These are phyloP conservation scores for Notolabrus celidotus DNA, from an alignment of 2,797 vertebrate genomes.

Conservation along the genomic window DNA sequence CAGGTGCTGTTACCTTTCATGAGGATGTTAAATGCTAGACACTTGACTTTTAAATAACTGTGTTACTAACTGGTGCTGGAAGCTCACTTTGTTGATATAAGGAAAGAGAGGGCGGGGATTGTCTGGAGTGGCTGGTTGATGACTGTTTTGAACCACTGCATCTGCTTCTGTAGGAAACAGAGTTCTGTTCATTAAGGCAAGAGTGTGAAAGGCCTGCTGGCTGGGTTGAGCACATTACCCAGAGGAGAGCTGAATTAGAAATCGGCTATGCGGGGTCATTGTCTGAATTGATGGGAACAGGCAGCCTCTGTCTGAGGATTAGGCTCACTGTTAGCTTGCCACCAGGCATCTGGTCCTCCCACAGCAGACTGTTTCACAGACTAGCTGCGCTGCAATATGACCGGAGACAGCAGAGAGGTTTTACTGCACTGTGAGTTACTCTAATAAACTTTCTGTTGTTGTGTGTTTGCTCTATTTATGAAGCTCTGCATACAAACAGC, in stretches of 20 bases:
- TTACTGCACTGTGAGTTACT: constrained; percentile 89
- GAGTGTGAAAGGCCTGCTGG: constrained; percentile 27
- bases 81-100: too few species aligned
- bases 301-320: constrained; percentile 80
- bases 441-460: constrained; percentile 26
- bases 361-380: constrained; percentile 73
- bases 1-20: too few species aligned
- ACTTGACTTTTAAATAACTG: too few species aligned
- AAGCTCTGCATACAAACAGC: neutral
- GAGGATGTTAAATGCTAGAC: too few species aligned
- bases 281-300: constrained; percentile 77
- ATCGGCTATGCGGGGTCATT: constrained; percentile 85
- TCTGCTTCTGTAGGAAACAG: constrained; percentile 12
- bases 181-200: constrained; percentile 28
- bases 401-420: constrained; percentile 88
- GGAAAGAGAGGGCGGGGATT: too few species aligned
- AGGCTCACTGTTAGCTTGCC: constrained; percentile 73
- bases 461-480: neutral
- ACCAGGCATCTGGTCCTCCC: constrained; percentile 79
- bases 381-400: constrained; percentile 80
- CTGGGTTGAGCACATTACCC: constrained; percentile 67
- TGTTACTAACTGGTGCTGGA: too few species aligned
- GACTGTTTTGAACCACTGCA: constrained; percentile 8
- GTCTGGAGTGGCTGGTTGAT: neutral
- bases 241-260: constrained; percentile 82